Evolutionary conservation across 2,888 invertebrate species (phyloP), one percentile per base, ranked within the genome.

Genomic region (Aricia artaxerxes): DNA sequence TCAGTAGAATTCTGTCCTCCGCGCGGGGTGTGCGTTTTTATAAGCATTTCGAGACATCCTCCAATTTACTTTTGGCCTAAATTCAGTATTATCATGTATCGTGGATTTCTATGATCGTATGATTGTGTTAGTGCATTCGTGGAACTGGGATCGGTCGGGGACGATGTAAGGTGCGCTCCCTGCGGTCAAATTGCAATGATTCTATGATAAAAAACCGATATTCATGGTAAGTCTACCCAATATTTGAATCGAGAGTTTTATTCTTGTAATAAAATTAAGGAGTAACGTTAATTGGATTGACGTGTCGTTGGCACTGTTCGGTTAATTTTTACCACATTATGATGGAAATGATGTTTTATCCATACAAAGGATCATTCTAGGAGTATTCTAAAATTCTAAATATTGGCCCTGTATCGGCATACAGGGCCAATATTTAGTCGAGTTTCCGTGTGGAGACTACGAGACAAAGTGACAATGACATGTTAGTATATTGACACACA

Each of bases 1-100:
- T 92, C 93, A 93, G 93, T 93, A 91, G 87, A 85, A 84, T 85
- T 84, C 86, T 82, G 83, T 84, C 81, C 81, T 81, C 81, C 82
- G 75, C n/a, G 79, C 57, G 80, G 77, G 73, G 81, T 78, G 64
- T 78, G 79, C 80, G 80, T 80, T 81, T 79, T 76, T 79, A 78
- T 16, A 24, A 60, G 16, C 53, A 57, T 73, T 73, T 57, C 40
- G 16, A 13, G 11, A 61, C 44, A 73, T 35, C 35, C 69, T 16
- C 16, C 76, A 76, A 57, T 53, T 57, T 2, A 73, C 57, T 49
- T 53, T 31, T 76, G 76, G 53, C 53, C 76, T 57, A 72, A 72
- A 78, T 78, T 78, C 72, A 2, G 16, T 16, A 38, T 31, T 57
- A 78, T 31, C 49, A 31, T 78, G 57, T 35, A 53, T 73, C n/a